Evolutionary conservation across 1,140 invertebrate genomes (phyloP), one percentile per base, ranked within the genome.

Genomic region (Penaeus japonicus): DNA sequence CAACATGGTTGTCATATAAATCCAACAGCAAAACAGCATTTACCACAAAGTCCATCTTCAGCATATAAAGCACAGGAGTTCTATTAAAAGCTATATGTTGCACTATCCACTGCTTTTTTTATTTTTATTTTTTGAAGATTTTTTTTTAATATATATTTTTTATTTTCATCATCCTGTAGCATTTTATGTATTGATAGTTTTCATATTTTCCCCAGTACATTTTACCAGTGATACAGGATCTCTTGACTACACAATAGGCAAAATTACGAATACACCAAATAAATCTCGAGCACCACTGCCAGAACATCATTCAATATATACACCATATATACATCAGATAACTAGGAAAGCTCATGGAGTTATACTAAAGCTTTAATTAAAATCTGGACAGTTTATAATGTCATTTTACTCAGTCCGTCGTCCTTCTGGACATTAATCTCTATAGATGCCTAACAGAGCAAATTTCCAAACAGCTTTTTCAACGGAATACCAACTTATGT

Each of bases 291-390:
- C 27, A 32, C 30, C 24, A 82, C n/a, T 47, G 80, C 55, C 55
- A 82, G 24, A 47, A 82, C 22, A 47, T 20, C 54, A 82, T 32
- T 24, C 54, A 82, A 82, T 82, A 82, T 55, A 57, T 82, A 55
- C 30, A 82, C 80, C 54, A 27, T 59, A 82, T 59, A 57, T 59
- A 82, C 27, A 82, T 57, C 47, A 82, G 47, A 55, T 53, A 55
- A 55, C 39, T 57, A 82, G 27, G 27, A 55, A n/a, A 73, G 18
- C 27, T 32, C 35, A 27, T 30, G 27, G 35, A 30, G 27, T 73
- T 73, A 73, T 73, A 73, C 70, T 73, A 73, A 73, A 73, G 70
- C 70, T 73, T 73, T 73, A 30, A 30, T 70, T 70, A 30, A 73
- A 73, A 73, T 73, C 70, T 73, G 70, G 70, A 73, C 70, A 73